These are phyloP conservation scores for Punctoribates punctum DNA, from an alignment of 2,888 invertebrate genomes.

Conservation along the genomic window DNA sequence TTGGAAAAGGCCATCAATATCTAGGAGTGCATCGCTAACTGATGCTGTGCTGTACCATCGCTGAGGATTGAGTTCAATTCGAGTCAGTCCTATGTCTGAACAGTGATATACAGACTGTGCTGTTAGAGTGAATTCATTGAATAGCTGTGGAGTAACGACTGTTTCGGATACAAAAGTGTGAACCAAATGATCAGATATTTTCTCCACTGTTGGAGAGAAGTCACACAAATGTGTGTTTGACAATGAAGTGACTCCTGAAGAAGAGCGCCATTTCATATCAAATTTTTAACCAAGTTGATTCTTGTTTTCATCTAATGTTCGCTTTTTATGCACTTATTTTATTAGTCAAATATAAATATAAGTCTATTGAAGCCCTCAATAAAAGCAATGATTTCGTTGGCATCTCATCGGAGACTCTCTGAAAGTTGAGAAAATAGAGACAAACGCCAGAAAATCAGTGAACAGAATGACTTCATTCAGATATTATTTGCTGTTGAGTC, in stretches of 20 bases:
- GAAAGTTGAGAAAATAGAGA: neutral
- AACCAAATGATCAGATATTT: conserved; percentile 20
- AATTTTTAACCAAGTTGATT: neutral
- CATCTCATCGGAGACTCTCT: no score
- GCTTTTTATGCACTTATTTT: neutral
- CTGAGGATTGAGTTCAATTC: conserved; percentile 10
- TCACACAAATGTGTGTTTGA: neutral
- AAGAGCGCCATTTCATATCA: neutral
- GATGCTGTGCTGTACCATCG: neutral
- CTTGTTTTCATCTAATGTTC: no score
- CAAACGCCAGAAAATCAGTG: neutral
- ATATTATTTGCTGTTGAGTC: conserved; percentile 8
- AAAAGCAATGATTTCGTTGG: no score
- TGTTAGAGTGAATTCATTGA: neutral
- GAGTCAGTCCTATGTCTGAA: conserved; percentile 9
- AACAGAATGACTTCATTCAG: conserved; percentile 28
- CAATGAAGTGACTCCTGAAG: neutral
- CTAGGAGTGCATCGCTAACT: neutral
- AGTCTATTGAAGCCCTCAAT: neutral
- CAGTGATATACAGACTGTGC: conserved; percentile 23
- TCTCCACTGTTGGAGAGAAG: neutral
- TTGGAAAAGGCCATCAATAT: no score
- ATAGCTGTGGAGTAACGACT: conserved; percentile 5
- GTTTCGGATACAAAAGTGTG: neutral
- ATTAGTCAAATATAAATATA: neutral